Evolutionary conservation across 2,113 vertebrate genomes (phyloP).

Genomic region (Mohoua ochrocephala): DNA sequence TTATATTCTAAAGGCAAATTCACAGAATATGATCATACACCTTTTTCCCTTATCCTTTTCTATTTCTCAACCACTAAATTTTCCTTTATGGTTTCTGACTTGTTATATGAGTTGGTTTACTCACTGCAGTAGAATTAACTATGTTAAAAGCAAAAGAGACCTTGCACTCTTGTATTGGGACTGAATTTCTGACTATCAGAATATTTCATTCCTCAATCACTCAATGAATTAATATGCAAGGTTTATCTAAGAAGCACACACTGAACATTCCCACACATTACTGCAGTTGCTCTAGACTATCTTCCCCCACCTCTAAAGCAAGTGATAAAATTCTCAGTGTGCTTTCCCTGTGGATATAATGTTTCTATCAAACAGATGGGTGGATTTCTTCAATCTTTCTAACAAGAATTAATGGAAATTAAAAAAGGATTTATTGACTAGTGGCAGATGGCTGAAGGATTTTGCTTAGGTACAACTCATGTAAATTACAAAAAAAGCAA

Average conservation of each 20-base stretch:
- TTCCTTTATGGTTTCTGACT: neutral
- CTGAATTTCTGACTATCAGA: neutral
- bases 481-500: conserved; percentile 34
- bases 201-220: neutral
- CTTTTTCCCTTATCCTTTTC: neutral
- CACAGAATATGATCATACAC: neutral
- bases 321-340: neutral
- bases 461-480: conserved; percentile 37
- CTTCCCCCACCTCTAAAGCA: neutral
- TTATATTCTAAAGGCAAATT: neutral
- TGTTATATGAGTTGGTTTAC: neutral
- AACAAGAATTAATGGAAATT: conserved; percentile 59
- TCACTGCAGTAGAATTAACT: neutral
- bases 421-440: conserved; percentile 55
- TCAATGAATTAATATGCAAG: neutral
- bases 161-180: neutral
- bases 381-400: conserved; percentile 46
- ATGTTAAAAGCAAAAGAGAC: neutral
- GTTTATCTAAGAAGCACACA: neutral
- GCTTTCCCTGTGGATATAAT: neutral
- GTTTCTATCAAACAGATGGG: conserved; percentile 30
- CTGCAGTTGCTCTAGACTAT: neutral
- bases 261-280: neutral
- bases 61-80: neutral
- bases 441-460: conserved; percentile 42